Percentiles rank a stretch among this genome's conserved stretches.
Evolutionary conservation across 2,113 vertebrate genomes (phyloP).

Genomic region (Pangasianodon gigas): DNA sequence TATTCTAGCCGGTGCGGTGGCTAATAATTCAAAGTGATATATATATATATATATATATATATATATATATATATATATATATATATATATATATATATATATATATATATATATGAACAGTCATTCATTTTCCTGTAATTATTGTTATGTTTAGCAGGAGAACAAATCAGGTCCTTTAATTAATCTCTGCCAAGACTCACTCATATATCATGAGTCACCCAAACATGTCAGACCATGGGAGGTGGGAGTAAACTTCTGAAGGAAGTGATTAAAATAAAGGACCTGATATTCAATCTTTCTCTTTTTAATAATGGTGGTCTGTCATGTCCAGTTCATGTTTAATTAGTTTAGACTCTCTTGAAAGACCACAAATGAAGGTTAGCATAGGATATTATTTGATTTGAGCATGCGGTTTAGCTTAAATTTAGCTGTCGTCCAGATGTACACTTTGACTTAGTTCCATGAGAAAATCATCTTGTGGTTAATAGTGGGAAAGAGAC

Average conservation of each 20-base stretch:
- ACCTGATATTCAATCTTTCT: slow-evolving; percentile 5
- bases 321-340: slow-evolving; percentile 5
- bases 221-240: slow-evolving; percentile 22
- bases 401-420: background rate
- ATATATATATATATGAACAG: too few species aligned
- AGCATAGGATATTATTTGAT: background rate
- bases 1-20: too few species aligned
- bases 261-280: background rate
- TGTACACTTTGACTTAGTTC: background rate
- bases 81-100: too few species aligned
- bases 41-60: too few species aligned
- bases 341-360: background rate
- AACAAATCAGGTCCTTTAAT: slow-evolving; percentile 37
- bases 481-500: background rate
- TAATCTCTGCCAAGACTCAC: slow-evolving; percentile 3
- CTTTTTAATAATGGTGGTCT: slow-evolving; percentile 19
- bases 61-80: too few species aligned
- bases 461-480: background rate
- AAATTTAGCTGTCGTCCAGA: background rate
- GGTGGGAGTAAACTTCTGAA: slow-evolving; percentile 16
- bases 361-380: background rate
- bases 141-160: slow-evolving; percentile 35
- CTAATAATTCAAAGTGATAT: too few species aligned
- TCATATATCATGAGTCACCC: slow-evolving; percentile 19
- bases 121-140: slow-evolving; percentile 41